These are phyloP conservation scores for Orussus abietinus DNA, from an alignment of 1,140 invertebrate species.

Conservation along the genomic window DNA sequence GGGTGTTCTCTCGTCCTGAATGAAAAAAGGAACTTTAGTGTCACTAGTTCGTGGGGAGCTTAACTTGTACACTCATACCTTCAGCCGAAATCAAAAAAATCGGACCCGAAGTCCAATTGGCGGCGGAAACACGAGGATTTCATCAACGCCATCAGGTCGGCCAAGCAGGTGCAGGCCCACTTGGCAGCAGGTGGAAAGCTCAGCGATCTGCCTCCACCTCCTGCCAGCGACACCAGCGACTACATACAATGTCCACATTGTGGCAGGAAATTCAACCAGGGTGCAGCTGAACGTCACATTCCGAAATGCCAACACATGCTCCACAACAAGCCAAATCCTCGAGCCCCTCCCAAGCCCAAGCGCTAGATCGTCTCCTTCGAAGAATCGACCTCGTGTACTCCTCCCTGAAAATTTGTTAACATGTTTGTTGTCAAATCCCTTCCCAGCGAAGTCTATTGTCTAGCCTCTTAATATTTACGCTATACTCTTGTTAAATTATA, in stretches of 20 bases:
- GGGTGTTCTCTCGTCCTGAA: constrained; percentile 16
- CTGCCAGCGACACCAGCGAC: constrained; percentile 79
- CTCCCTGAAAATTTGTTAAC: background rate
- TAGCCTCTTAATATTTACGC: background rate
- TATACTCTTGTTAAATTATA: background rate
- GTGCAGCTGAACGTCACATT: constrained; percentile 88
- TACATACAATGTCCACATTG: constrained; percentile 92
- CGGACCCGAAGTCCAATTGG: constrained; percentile 66
- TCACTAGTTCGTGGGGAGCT: too few relatives aligned
- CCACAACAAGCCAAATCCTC: constrained; percentile 73
- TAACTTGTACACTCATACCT: constrained; percentile 6
- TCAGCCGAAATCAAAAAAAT: constrained; percentile 32
- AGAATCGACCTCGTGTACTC: background rate
- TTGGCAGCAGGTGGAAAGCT: constrained; percentile 82
- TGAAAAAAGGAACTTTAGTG: too few relatives aligned
- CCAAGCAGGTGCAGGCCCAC: constrained; percentile 82
- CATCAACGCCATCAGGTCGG: constrained; percentile 81
- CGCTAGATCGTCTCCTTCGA: constrained; percentile 24
- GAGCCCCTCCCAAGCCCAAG: constrained; percentile 24
- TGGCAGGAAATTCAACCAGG: constrained; percentile 77
- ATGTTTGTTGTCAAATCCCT: background rate
- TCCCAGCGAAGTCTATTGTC: background rate
- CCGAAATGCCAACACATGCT: constrained; percentile 83
- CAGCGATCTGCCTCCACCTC: constrained; percentile 85
- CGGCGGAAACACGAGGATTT: constrained; percentile 90